phyloP scores from a whole-genome alignment of 2,797 vertebrate genomes.

The Manis crassicaudata region DNA sequence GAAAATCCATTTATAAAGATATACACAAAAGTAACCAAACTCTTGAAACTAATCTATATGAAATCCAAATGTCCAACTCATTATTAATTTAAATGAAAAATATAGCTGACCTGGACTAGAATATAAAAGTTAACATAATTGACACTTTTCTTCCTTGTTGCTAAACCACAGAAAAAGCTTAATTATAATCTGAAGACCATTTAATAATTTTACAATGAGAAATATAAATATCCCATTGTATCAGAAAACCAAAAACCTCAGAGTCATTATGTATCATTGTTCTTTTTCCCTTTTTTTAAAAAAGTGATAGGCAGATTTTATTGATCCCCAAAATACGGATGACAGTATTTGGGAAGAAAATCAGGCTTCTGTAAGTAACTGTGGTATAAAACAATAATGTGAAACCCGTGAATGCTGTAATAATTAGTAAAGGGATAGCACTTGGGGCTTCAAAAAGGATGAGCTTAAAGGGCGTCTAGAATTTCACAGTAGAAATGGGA shows the following conservation, averaged over 20 bases:
- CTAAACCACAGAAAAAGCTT: not conserved
- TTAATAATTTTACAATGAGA: conserved; percentile 31
- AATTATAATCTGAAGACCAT: not conserved
- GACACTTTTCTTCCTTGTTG: not conserved
- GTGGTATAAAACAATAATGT: not conserved
- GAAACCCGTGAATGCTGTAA: not conserved
- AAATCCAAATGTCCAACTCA: not conserved
- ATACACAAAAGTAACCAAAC: not conserved
- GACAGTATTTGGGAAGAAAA: not conserved
- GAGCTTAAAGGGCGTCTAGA: not conserved
- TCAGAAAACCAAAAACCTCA: not conserved
- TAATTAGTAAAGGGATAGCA: not conserved
- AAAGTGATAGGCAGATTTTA: not conserved
- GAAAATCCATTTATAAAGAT: not conserved
- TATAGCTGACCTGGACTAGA: not conserved
- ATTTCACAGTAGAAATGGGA: not conserved
- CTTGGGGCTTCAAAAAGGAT: not conserved
- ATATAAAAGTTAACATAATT: not conserved
- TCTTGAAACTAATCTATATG: not conserved
- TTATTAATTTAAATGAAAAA: conserved; percentile 15
- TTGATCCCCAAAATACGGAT: not conserved
- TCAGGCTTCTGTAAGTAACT: not conserved
- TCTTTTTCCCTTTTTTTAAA: not conserved
- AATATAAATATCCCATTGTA: not conserved
- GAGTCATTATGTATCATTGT: not conserved